A percentile compares a stretch with the other conserved stretches of the same genome.
Conservation (phyloP, 2,888 invertebrate genomes). For the Eueremaeus valkanovi region DNA sequence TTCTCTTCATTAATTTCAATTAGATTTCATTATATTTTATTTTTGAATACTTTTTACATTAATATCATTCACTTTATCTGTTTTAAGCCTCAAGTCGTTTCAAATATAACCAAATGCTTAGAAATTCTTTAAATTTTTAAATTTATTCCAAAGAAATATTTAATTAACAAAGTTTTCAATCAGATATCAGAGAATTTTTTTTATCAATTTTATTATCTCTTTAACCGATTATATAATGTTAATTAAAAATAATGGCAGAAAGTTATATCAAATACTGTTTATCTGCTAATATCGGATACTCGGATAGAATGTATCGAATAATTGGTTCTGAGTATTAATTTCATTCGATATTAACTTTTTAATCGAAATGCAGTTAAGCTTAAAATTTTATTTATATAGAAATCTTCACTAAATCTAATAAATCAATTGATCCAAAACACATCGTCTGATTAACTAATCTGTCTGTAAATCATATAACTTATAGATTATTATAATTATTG, state of each 20-base stretch:
- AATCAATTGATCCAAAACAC: not conserved
- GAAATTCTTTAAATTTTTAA: no score
- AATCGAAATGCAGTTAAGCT: not conserved
- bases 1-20: not conserved
- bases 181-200: not conserved
- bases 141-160: not conserved
- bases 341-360: not conserved
- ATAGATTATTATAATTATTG: not conserved
- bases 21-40: no score
- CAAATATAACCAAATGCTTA: no score
- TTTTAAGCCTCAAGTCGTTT: no score
- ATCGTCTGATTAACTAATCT: not conserved
- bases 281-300: no score
- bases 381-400: not conserved
- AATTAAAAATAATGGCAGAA: not conserved
- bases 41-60: no score
- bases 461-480: not conserved
- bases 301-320: no score
- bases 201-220: constrained; percentile 1
- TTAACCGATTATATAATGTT: not conserved
- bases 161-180: not conserved
- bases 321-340: no score
- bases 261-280: no score
- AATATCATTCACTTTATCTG: no score
- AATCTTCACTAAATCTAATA: not conserved